These are phyloP conservation scores for Xylophagus ater DNA, from an alignment of 2,888 invertebrate species.

Conservation along the genomic window DNA sequence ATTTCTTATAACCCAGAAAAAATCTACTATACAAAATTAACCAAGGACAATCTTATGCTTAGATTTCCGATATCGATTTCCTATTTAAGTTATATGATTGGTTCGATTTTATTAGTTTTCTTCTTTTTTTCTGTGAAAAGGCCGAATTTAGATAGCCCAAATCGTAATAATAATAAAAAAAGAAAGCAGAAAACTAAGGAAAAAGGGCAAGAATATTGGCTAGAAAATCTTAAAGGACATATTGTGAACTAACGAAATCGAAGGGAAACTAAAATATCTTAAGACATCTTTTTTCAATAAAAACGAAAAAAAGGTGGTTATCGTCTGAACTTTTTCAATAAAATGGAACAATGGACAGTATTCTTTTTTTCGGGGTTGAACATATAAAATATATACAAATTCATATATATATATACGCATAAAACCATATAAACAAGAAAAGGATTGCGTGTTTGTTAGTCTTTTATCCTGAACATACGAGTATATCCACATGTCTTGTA, in stretches of 20 bases:
- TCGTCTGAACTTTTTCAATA: not conserved
- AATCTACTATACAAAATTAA: too few species aligned
- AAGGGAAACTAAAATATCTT: not conserved
- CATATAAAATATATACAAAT: conserved; percentile 1
- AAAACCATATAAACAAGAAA: not conserved
- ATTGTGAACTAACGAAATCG: not conserved
- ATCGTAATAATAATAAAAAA: too few species aligned
- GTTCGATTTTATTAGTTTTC: too few species aligned
- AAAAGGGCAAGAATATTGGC: not conserved
- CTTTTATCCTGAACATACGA: conserved; percentile 1
- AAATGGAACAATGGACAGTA: not conserved
- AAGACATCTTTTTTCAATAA: not conserved
- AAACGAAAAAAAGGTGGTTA: not conserved
- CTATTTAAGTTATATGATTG: too few species aligned
- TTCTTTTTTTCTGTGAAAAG: too few species aligned
- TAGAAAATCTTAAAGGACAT: not conserved
- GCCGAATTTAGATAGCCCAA: too few species aligned
- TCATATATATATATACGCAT: not conserved
- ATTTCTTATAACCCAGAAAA: too few species aligned
- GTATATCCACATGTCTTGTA: conserved; percentile 2
- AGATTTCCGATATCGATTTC: too few species aligned
- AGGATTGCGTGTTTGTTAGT: conserved; percentile 8
- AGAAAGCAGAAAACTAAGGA: too few species aligned
- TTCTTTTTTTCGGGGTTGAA: not conserved
- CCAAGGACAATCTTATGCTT: too few species aligned